These are phyloP conservation scores for Drosophila anomalata DNA, from an alignment of 2,888 invertebrate genomes.

Conservation along the genomic window DNA sequence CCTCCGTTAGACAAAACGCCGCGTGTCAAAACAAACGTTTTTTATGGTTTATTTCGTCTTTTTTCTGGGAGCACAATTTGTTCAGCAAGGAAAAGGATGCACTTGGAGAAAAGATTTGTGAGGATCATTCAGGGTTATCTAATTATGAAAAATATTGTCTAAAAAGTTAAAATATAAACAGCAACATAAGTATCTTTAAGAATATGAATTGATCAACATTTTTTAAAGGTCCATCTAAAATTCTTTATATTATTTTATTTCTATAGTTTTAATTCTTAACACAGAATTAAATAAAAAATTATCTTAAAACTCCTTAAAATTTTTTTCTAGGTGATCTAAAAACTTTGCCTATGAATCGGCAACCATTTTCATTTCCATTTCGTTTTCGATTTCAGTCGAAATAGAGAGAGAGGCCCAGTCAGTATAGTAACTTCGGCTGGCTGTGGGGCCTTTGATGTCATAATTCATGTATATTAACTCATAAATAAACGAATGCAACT, in stretches of 20 bases:
- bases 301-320: background rate
- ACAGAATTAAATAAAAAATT: background rate
- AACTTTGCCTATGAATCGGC: slow-evolving; percentile 29
- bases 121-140: no score
- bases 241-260: no score
- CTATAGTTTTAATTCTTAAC: no score
- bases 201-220: no score
- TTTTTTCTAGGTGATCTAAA: background rate
- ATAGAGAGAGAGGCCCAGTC: slow-evolving; percentile 3
- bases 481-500: slow-evolving; percentile 82
- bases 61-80: slow-evolving; percentile 16
- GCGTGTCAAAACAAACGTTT: slow-evolving; percentile 78
- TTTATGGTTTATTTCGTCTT: slow-evolving; percentile 5
- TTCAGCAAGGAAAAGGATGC: slow-evolving; percentile 2
- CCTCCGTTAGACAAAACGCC: slow-evolving; percentile 71
- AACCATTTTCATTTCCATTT: slow-evolving; percentile 67
- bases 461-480: slow-evolving; percentile 83
- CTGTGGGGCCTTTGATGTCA: slow-evolving; percentile 80
- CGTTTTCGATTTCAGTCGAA: slow-evolving; percentile 70
- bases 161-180: no score
- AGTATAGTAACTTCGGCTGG: slow-evolving; percentile 17
- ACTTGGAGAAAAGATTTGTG: background rate
- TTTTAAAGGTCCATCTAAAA: no score
- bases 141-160: no score
- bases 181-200: no score